Evolutionary conservation across 1,140 invertebrate species (phyloP), one percentile per base, ranked within the genome.

Genomic region (Ctenoplectra terminalis): DNA sequence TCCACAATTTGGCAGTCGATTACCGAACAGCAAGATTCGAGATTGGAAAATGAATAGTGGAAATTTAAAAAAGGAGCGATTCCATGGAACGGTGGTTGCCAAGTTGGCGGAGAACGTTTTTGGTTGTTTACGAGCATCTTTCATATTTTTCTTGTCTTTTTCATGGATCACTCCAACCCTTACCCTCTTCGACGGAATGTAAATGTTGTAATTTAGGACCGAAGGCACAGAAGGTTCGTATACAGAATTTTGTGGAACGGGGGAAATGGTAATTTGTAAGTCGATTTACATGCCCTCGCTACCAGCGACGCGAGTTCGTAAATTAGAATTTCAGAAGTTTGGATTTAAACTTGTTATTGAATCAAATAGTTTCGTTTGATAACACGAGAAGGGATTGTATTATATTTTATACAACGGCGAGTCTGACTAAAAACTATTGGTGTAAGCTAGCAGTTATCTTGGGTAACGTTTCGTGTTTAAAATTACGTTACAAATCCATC

Each of bases 241-340:
- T 37, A 23, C 31, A 26, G n/a, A 61, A n/a, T 46, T 46, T 37
- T 23, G 17, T 17, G 31, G 7, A 26, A 15, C 1, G 20, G 1
- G 20, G 23, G 5, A 34, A 52, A n/a, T 37, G 31, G 26, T 43
- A 20, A 70, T 37, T 52, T 7, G 29, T 9, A 20, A 37, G 8
- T n/a, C 20, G 31, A n/a, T 73, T 60, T 34, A 34, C 74, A 76
- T 76, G 74, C 74, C 74, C 48, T 52, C 6, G 74, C 74, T 76
- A 76, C 74, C 37, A 46, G 23, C 20, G 2, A n/a, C 2, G 20
- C 26, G 23, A 63, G 9, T 7, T 23, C 43, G 15, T 9, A 17
- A 48, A 2, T 63, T 26, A 2, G 8, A 7, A 37, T n/a, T 37
- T 2, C 20, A 6, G 0, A 37, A 34, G 1, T 31, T 40, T 40